A percentile compares a stretch with the other conserved stretches of the same genome.
These are phyloP conservation scores for Coreius guichenoti DNA, from an alignment of 2,797 vertebrate genomes.

Conservation along the genomic window DNA sequence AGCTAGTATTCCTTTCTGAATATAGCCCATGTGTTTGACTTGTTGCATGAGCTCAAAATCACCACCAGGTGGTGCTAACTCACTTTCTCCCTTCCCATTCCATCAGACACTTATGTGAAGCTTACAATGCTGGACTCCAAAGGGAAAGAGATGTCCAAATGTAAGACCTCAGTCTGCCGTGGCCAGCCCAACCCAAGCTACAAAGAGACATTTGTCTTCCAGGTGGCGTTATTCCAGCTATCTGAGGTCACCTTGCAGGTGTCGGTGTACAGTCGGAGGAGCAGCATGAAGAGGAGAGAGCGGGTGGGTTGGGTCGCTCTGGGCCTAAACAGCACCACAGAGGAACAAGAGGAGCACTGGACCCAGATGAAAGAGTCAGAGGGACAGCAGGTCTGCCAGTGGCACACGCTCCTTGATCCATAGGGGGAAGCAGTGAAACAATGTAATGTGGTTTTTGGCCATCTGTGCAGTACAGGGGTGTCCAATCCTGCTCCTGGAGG, in stretches of 20 bases:
- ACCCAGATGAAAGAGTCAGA: constrained; percentile 93
- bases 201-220: constrained; percentile 97
- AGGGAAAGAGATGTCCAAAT: constrained; percentile 98
- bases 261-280: constrained; percentile 91
- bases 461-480: not conserved
- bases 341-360: constrained; percentile 95
- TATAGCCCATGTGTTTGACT: not conserved
- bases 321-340: constrained; percentile 93
- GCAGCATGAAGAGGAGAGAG: constrained; percentile 91
- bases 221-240: constrained; percentile 96
- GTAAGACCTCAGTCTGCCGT: constrained; percentile 91
- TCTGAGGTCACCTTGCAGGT: constrained; percentile 95
- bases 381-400: constrained; percentile 95
- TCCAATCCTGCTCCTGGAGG: not conserved
- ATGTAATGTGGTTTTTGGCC: not conserved
- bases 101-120: constrained; percentile 95
- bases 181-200: constrained; percentile 95
- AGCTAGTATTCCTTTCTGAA: not conserved
- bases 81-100: constrained; percentile 47
- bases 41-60: not conserved
- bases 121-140: constrained; percentile 96
- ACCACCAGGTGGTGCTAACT: constrained; percentile 41
- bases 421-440: constrained; percentile 66
- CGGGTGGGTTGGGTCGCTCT: constrained; percentile 94
- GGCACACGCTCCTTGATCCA: constrained; percentile 91